A percentile compares a stretch with the other conserved stretches of the same genome.
These are phyloP conservation scores for Puntigrus tetrazona DNA, from an alignment of 2,113 vertebrate genomes.

Conservation along the genomic window DNA sequence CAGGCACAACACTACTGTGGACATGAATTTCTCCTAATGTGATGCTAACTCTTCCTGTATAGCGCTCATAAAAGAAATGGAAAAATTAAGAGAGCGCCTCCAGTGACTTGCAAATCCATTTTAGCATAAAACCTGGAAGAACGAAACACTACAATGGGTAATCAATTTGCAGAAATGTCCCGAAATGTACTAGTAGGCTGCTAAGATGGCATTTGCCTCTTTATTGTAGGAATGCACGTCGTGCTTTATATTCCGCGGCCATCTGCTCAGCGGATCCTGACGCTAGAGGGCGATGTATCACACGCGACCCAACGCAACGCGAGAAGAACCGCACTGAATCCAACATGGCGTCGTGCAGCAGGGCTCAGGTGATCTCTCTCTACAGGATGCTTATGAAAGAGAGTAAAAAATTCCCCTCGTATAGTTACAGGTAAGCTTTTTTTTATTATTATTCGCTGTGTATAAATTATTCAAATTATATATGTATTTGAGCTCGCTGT, in stretches of 20 bases:
- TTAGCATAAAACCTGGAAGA: neutral
- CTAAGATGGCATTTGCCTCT: neutral
- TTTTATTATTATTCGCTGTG: neutral
- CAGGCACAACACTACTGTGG: slow-evolving; percentile 8
- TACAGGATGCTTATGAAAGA: slow-evolving; percentile 81
- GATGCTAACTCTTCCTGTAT: neutral
- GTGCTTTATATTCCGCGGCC: neutral
- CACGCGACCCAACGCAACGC: neutral
- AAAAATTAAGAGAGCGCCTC: neutral
- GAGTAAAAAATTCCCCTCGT: slow-evolving; percentile 77
- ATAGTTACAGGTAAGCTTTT: slow-evolving; percentile 81
- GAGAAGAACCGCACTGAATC: slow-evolving; percentile 8
- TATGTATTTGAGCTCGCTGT: neutral
- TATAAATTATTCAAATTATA: neutral
- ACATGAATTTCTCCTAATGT: neutral
- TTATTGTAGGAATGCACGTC: neutral
- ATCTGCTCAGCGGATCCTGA: neutral
- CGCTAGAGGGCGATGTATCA: slow-evolving; percentile 1
- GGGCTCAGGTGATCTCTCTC: slow-evolving; percentile 76
- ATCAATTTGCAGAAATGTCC: neutral
- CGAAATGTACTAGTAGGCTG: neutral
- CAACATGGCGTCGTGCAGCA: slow-evolving; percentile 81
- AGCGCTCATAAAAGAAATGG: neutral
- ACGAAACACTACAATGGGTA: neutral
- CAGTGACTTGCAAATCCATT: neutral